A percentile compares a stretch with the other conserved stretches of the same genome.
Evolutionary conservation across 2,797 vertebrate genomes (phyloP).

Genomic region (Molossus alvarezi): DNA sequence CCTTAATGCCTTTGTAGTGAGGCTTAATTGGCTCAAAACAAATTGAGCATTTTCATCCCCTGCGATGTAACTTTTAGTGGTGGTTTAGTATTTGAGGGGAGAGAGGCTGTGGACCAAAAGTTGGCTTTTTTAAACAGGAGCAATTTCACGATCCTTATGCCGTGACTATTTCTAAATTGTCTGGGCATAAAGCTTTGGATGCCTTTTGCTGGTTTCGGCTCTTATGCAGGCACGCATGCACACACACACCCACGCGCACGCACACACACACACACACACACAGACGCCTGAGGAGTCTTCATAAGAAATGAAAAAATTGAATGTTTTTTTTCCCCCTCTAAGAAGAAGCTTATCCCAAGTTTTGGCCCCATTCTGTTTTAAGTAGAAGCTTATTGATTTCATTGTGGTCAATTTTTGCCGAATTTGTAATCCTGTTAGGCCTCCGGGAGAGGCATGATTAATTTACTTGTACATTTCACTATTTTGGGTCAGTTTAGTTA

Average conservation of each 20-base stretch:
- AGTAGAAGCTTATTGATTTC: conserved; percentile 52
- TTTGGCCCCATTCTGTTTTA: conserved; percentile 35
- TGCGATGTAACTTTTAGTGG: neutral
- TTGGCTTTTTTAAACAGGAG: conserved; percentile 63
- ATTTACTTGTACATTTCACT: conserved; percentile 69
- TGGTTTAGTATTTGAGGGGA: neutral
- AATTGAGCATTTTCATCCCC: neutral
- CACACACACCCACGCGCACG: fast-evolving
- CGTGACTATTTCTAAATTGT: conserved; percentile 69
- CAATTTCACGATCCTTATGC: conserved; percentile 70
- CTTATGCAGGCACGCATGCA: too few species aligned
- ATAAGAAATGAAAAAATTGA: conserved; percentile 42
- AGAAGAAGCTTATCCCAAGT: conserved; percentile 61
- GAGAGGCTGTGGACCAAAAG: conserved; percentile 50
- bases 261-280: too few species aligned
- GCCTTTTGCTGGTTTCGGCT: neutral
- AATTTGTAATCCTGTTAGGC: conserved; percentile 76
- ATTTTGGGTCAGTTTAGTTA: conserved; percentile 70
- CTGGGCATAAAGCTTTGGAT: conserved; percentile 27
- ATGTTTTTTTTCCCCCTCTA: neutral
- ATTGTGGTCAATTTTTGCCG: conserved; percentile 47
- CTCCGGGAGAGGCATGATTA: conserved; percentile 55
- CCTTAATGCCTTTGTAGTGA: neutral
- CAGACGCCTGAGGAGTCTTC: neutral
- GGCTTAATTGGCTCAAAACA: conserved; percentile 33